These are phyloP conservation scores for Diachrysia chrysitis DNA, from an alignment of 2,888 invertebrate species.

Conservation along the genomic window DNA sequence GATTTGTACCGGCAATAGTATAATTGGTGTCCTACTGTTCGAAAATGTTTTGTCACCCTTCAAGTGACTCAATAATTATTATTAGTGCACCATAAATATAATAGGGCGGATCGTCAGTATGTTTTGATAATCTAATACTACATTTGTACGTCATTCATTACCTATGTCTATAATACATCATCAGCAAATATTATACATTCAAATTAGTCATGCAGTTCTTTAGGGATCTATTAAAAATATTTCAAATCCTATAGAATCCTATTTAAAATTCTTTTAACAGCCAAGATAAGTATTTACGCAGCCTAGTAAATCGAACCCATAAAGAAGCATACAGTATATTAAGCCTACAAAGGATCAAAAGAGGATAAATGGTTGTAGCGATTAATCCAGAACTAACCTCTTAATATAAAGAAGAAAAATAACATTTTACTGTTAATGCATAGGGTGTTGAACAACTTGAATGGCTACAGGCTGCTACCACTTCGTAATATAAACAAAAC, in stretches of 20 bases:
- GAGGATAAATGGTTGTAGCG: no score
- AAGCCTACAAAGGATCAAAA: no score
- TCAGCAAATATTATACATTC: background rate
- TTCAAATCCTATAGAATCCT: no score
- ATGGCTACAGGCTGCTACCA: background rate
- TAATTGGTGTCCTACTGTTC: background rate
- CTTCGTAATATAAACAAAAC: background rate
- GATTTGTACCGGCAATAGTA: background rate
- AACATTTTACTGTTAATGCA: background rate
- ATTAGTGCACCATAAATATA: conserved; percentile 1
- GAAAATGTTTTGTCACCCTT: background rate
- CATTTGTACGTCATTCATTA: background rate
- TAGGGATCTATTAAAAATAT: background rate
- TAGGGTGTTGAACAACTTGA: background rate
- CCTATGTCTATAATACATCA: background rate
- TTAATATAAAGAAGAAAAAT: no score
- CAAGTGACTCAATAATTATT: conserved; percentile 2
- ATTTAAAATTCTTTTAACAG: no score
- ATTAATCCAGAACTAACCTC: no score
- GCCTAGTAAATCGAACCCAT: no score
- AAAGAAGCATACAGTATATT: no score
- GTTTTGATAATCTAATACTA: conserved; percentile 2
- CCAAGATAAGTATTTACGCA: no score
- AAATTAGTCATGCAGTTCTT: background rate
- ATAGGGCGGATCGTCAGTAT: conserved; percentile 3